phyloP scores from a whole-genome alignment of 2,113 vertebrate species.

The Eretmochelys imbricata region DNA sequence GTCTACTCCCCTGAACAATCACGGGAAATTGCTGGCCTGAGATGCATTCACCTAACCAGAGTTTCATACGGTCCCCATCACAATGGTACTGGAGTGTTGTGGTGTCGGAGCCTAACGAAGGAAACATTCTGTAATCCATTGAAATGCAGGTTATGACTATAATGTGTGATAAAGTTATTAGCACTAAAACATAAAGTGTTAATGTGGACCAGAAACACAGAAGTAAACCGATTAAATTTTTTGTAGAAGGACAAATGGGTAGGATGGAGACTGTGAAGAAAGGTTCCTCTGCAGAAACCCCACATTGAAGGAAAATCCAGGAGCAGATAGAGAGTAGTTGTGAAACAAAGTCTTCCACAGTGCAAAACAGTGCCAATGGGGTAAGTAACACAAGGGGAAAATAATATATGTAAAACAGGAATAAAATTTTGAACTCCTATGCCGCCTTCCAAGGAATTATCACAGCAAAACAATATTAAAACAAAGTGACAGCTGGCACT shows the following conservation, averaged over 20 bases:
- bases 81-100: neutral
- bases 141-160: no score
- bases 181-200: rapidly evolving
- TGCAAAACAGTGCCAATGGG: neutral
- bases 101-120: neutral
- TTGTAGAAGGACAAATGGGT: neutral
- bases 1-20: neutral
- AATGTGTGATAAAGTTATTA: neutral
- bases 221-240: neutral
- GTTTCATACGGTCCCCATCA: neutral
- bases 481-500: neutral
- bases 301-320: neutral
- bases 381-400: neutral
- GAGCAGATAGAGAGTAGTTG: neutral
- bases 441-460: neutral
- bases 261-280: neutral
- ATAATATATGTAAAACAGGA: neutral
- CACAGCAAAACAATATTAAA: neutral
- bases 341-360: neutral
- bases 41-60: neutral
- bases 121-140: neutral
- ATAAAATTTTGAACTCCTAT: neutral
- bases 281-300: neutral
- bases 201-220: rapidly evolving
- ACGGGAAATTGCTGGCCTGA: rapidly evolving